A percentile compares a stretch with the other conserved stretches of the same genome.
Evolutionary conservation across 1,140 invertebrate species (phyloP).

Genomic region (Zaprionus vittiger): DNA sequence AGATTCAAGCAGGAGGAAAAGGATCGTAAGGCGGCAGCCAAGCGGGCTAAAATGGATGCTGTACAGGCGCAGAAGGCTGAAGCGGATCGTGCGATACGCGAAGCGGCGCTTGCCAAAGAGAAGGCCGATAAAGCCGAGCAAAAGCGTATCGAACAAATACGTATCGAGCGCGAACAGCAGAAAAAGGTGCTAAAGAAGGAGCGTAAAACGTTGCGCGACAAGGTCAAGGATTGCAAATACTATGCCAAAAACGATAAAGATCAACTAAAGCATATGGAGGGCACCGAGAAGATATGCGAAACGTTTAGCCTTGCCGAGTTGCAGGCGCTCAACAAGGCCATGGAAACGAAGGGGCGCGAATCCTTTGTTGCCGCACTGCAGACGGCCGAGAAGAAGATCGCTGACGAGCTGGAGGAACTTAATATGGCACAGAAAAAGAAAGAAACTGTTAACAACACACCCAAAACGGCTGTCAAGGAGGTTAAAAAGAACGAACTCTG

Average conservation of each 20-base stretch:
- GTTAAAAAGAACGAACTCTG: conserved; percentile 87
- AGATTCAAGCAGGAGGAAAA: conserved; percentile 98
- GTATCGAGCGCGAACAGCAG: conserved; percentile 93
- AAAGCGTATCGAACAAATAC: conserved; percentile 91
- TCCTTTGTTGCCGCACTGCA: conserved; percentile 88
- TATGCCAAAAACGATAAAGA: conserved; percentile 91
- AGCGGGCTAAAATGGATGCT: conserved; percentile 95
- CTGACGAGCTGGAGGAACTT: conserved; percentile 89
- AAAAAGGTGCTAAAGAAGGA: conserved; percentile 94
- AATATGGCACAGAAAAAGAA: conserved; percentile 76
- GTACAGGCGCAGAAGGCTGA: conserved; percentile 92
- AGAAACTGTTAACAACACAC: conserved; percentile 44
- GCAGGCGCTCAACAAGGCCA: conserved; percentile 90
- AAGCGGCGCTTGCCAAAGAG: conserved; percentile 91
- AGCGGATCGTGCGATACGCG: conserved; percentile 90
- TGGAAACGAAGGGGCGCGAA: conserved; percentile 88
- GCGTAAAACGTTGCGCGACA: conserved; percentile 92
- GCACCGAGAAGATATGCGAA: conserved; percentile 95
- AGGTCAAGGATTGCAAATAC: conserved; percentile 95
- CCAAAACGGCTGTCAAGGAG: conserved; percentile 83
- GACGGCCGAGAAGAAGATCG: conserved; percentile 90
- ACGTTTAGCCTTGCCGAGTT: conserved; percentile 89
- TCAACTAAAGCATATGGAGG: conserved; percentile 93
- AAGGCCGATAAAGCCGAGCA: conserved; percentile 92
- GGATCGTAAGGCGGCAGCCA: conserved; percentile 94